Conservation (phyloP, 1,140 invertebrate genomes). For the Drosophila murphyi region DNA sequence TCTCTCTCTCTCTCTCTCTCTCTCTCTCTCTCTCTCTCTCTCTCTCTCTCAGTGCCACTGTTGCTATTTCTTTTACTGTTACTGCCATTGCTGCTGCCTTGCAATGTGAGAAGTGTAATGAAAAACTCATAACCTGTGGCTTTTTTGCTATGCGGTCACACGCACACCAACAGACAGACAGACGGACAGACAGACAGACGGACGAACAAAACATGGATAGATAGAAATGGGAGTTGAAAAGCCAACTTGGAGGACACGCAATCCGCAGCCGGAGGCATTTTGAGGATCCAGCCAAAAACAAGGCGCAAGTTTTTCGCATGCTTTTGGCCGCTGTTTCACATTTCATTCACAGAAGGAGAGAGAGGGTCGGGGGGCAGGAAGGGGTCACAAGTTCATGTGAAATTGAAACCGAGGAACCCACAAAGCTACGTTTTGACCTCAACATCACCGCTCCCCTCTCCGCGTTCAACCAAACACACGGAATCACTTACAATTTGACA, state of each 20-base stretch:
- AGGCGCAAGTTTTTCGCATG: slow-evolving; percentile 41
- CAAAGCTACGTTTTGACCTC: slow-evolving; percentile 14
- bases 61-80: neutral
- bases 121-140: slow-evolving; percentile 81
- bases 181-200: slow-evolving; percentile 5
- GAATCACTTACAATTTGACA: slow-evolving; percentile 53
- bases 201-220: slow-evolving; percentile 9
- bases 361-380: neutral
- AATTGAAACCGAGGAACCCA: slow-evolving; percentile 70
- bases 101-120: slow-evolving; percentile 63
- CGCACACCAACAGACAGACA: slow-evolving; percentile 46
- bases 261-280: slow-evolving; percentile 22
- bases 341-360: slow-evolving; percentile 42
- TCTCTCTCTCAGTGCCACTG: neutral
- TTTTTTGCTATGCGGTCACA: slow-evolving; percentile 77
- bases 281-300: slow-evolving; percentile 52
- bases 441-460: neutral
- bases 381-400: slow-evolving; percentile 53
- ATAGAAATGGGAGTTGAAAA: slow-evolving; percentile 9
- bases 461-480: slow-evolving; percentile 3
- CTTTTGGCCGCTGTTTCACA: slow-evolving; percentile 61
- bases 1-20: neutral
- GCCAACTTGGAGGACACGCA: slow-evolving; percentile 38
- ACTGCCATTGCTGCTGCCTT: slow-evolving; percentile 14
- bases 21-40: neutral